Conservation (phyloP, 1,140 invertebrate species). For the Gonioctena quinquepunctata region DNA sequence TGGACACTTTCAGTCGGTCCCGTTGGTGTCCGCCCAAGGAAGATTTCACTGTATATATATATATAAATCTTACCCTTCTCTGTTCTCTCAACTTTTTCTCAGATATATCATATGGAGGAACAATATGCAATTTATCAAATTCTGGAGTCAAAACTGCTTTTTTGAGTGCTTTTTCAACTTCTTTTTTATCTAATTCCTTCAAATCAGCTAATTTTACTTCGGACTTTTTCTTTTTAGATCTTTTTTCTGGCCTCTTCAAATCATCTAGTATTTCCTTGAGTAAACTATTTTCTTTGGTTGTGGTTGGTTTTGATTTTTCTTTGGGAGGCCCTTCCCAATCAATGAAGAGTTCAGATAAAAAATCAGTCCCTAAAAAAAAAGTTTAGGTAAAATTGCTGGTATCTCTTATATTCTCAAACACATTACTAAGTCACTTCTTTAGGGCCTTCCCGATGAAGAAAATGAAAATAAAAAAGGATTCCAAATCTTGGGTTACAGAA, state of each 20-base stretch:
- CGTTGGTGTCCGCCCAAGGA: too few species aligned
- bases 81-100: conserved; percentile 63
- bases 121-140: conserved; percentile 66
- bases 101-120: conserved; percentile 66
- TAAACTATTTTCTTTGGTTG: conserved; percentile 20
- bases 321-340: conserved; percentile 27
- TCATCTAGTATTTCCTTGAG: conserved; percentile 19
- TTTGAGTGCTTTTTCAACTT: conserved; percentile 64
- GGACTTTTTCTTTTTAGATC: conserved; percentile 6
- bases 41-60: not conserved
- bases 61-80: conserved; percentile 61
- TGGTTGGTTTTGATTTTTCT: conserved; percentile 14
- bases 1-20: too few species aligned
- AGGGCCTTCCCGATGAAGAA: too few species aligned
- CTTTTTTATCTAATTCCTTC: conserved; percentile 47
- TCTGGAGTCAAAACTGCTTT: conserved; percentile 67
- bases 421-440: too few species aligned
- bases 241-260: not conserved
- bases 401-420: too few species aligned
- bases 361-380: too few species aligned
- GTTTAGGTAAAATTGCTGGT: too few species aligned
- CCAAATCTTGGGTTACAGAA: too few species aligned
- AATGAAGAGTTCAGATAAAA: conserved; percentile 33
- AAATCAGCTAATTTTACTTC: conserved; percentile 43
- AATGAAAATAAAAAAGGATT: too few species aligned